Percentiles rank a stretch among this genome's conserved stretches.
Evolutionary conservation across 2,113 vertebrate species (phyloP).

Genomic region (Anas platyrhynchos): DNA sequence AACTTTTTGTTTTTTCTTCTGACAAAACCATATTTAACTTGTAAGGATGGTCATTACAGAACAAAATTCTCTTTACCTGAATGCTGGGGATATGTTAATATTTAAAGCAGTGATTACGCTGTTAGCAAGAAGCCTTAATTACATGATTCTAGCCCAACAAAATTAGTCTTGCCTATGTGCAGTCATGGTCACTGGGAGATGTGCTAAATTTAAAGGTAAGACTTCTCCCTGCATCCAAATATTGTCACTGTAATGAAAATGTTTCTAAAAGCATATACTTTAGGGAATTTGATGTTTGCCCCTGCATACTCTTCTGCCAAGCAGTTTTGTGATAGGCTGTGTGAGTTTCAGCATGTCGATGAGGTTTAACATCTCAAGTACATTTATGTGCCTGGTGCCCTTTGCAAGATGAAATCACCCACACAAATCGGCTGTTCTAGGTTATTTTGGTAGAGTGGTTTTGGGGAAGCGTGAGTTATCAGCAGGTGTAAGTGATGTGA

Average conservation of each 20-base stretch:
- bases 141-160: constrained; percentile 7
- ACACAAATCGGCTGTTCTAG: not conserved
- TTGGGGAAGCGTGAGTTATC: not conserved
- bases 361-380: not conserved
- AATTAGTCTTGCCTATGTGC: not conserved
- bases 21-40: not conserved
- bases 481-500: not conserved
- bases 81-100: not conserved
- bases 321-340: not conserved
- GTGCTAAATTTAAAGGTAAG: not conserved
- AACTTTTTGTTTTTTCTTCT: not conserved
- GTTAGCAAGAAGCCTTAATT: constrained; percentile 34
- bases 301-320: not conserved
- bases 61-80: constrained; percentile 26
- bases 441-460: not conserved
- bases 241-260: not conserved
- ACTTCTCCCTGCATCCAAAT: not conserved
- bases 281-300: not conserved
- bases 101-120: constrained; percentile 40
- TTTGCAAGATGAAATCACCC: not conserved
- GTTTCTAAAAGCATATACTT: not conserved
- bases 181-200: not conserved
- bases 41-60: not conserved
- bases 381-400: not conserved
- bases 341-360: not conserved